Evolutionary conservation across 2,113 vertebrate genomes (phyloP).

Genomic region (Elgaria multicarinata): DNA sequence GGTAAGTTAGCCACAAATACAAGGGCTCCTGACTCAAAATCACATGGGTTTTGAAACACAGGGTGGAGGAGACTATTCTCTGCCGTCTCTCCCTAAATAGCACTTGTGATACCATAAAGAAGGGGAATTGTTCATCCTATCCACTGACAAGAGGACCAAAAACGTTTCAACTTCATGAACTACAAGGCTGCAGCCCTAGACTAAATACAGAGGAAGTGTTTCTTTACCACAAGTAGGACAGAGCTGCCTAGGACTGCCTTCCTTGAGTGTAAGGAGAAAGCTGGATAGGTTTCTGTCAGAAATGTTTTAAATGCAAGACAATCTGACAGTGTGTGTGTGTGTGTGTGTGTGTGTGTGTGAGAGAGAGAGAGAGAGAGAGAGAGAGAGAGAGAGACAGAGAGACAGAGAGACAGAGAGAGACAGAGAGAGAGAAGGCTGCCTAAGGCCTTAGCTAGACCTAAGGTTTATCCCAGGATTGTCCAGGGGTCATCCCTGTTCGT

Average conservation of each 20-base stretch:
- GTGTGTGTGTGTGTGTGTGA: too few species aligned
- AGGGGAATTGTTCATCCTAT: neutral
- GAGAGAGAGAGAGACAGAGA: too few species aligned
- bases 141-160: neutral
- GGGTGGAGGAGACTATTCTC: neutral
- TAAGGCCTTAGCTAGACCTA: too few species aligned
- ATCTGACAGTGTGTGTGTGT: too few species aligned
- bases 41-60: neutral
- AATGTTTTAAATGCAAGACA: neutral
- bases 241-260: neutral
- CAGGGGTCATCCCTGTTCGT: too few species aligned
- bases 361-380: too few species aligned
- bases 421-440: neutral
- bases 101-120: neutral
- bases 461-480: too few species aligned
- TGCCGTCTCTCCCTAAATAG: neutral
- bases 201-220: neutral
- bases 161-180: neutral
- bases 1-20: neutral
- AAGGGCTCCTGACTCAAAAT: neutral
- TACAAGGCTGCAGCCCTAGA: neutral
- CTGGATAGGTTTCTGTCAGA: neutral
- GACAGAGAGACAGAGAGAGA: too few species aligned
- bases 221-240: neutral
- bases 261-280: neutral